Conservation (phyloP, 2,797 vertebrate species). For the Gobio occitaniae region DNA sequence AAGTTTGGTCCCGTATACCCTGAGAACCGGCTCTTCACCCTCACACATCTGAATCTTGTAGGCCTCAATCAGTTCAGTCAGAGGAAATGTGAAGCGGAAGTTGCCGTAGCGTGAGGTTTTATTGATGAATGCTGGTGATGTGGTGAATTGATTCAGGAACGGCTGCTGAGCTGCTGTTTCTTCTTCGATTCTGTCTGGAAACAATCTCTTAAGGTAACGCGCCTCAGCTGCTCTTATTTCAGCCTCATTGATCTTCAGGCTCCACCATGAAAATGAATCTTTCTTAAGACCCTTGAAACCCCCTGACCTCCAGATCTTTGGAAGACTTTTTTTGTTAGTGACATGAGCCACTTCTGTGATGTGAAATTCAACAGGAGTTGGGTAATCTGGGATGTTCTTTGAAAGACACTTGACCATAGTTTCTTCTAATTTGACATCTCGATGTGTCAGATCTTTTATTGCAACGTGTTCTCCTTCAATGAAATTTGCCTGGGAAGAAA, state of each 20-base stretch:
- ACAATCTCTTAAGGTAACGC: not conserved
- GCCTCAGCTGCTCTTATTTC: slow-evolving; percentile 47
- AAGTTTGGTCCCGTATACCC: slow-evolving; percentile 22
- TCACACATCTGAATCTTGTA: slow-evolving; percentile 54
- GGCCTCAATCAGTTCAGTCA: slow-evolving; percentile 37
- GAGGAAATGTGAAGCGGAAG: slow-evolving; percentile 44
- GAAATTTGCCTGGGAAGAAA: too few species aligned
- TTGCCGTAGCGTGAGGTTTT: slow-evolving; percentile 41
- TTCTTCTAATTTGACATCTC: too few species aligned
- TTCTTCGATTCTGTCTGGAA: not conserved
- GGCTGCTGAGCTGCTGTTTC: not conserved
- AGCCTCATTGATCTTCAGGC: slow-evolving; percentile 7
- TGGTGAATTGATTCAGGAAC: slow-evolving; percentile 53
- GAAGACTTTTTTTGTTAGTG: not conserved
- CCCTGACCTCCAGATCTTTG: not conserved
- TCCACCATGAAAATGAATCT: slow-evolving; percentile 35
- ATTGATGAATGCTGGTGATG: slow-evolving; percentile 33
- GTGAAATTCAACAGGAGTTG: not conserved
- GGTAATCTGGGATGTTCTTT: too few species aligned
- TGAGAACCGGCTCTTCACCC: slow-evolving; percentile 42
- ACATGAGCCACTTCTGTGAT: slow-evolving; percentile 35
- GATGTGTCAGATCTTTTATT: too few species aligned
- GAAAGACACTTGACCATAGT: too few species aligned
- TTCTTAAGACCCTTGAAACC: not conserved
- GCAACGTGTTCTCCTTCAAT: too few species aligned